Percentiles rank a stretch among this genome's conserved stretches.
phyloP scores from a whole-genome alignment of 2,888 invertebrate species.

The Ditula angustiorana region DNA sequence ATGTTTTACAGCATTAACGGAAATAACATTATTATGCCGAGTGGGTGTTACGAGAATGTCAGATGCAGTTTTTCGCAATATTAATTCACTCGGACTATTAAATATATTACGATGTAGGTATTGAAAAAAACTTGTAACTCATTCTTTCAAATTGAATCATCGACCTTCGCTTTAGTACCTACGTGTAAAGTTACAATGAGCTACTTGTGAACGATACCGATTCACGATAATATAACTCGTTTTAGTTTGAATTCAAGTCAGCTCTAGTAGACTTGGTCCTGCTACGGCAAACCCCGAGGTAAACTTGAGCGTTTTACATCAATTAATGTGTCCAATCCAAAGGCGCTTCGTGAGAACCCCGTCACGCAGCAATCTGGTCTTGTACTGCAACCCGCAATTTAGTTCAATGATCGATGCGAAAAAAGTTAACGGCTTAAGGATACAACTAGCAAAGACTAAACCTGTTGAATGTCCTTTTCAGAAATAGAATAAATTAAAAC shows the following conservation, averaged over 20 bases:
- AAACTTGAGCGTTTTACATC: conserved; percentile 57
- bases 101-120: not conserved
- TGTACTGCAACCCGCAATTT: conserved; percentile 60
- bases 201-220: not conserved
- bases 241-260: not conserved
- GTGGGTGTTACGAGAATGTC: not conserved
- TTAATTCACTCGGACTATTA: not conserved
- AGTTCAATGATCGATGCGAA: conserved; percentile 11
- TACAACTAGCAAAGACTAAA: not conserved
- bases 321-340: conserved; percentile 70
- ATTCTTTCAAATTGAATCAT: conserved; percentile 58
- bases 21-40: not conserved
- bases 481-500: no score
- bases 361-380: conserved; percentile 54
- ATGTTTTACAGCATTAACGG: not conserved
- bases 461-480: not conserved
- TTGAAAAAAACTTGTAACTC: conserved; percentile 52
- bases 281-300: conserved; percentile 31
- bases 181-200: not conserved
- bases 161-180: conserved; percentile 54
- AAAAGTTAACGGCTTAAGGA: conserved; percentile 13
- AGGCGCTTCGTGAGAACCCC: conserved; percentile 60
- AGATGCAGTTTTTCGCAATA: not conserved
- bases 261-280: not conserved
- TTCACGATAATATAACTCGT: not conserved